Evolutionary conservation across 2,888 invertebrate species (phyloP), one percentile per base, ranked within the genome.

Genomic region (Vandiemenella viatica): DNA sequence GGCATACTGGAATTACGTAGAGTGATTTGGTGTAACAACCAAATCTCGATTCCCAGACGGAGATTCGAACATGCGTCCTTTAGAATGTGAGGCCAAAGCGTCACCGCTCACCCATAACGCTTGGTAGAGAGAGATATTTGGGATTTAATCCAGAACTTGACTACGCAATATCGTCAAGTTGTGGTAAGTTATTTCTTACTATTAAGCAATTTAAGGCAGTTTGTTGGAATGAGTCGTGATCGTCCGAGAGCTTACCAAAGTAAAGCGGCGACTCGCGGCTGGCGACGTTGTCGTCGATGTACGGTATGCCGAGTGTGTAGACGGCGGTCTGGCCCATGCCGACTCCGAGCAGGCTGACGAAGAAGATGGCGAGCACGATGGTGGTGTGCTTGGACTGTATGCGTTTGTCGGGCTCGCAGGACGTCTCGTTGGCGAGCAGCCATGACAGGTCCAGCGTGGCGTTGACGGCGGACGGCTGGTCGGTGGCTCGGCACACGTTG

Each of bases 311-410:
- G 38, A 92, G 74, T 17, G 91, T 91, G 58, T 88, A 86, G 49
- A 91, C 89, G 13, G 91, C 89, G 1, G 92, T 92, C 69, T 90
- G 90, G 0, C 91, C 91, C 67, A 91, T 83, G 45, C 92, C 91
- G 37, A 91, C 88, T 51, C 89, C 85, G 46, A 92, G 72, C 57
- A 92, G 70, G 60, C 89, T 88, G 58, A 85, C 74, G 68, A 91
- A 89, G 67, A 92, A 85, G 70, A 91, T 89, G 46, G 82, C 83
- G 57, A 91, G 72, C 45, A 91, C 88, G 51, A 86, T 78, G 46
- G 82, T 80, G 15, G 84, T 83, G 61, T 85, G 85, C 59, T 80
- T 79, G 38, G 80, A 79, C 58, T 85, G 80, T 46, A 79, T 77
- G 50, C 75, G 75, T 58, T 82, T 79, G 58, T 79, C 79, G 57